Percentiles rank a stretch among this genome's conserved stretches.
Evolutionary conservation across 2,888 invertebrate genomes (phyloP).

Genomic region (Thymelicus sylvestris): DNA sequence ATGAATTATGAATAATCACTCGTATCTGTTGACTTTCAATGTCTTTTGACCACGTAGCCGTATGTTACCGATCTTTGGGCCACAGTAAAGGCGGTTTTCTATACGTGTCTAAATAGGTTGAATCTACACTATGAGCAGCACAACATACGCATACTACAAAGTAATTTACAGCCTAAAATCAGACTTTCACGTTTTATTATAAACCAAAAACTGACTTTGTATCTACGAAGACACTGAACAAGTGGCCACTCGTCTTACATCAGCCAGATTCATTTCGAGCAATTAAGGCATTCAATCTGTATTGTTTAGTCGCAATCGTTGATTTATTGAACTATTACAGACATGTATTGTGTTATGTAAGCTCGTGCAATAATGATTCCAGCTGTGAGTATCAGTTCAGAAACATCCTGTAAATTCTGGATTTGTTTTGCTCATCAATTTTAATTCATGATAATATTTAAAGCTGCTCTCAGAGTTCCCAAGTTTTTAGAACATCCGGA

Average conservation of each 20-base stretch:
- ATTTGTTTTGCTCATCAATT: neutral
- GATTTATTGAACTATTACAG: neutral
- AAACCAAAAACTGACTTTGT: neutral
- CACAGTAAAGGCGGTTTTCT: no score
- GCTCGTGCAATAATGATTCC: neutral
- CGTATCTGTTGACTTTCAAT: no score
- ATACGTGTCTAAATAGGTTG: no score
- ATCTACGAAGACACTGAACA: neutral
- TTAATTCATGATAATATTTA: no score
- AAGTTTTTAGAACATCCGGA: no score
- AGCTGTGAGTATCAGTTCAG: constrained; percentile 2
- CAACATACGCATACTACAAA: no score
- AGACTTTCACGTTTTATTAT: neutral
- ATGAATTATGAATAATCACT: no score
- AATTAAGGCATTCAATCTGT: constrained; percentile 12
- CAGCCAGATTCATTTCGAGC: constrained; percentile 6
- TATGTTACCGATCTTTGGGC: no score
- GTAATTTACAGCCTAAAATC: no score
- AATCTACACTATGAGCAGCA: no score
- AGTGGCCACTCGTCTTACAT: neutral
- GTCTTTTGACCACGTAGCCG: no score
- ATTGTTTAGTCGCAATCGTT: constrained; percentile 2
- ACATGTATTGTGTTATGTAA: neutral
- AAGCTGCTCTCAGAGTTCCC: no score
- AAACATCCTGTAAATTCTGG: neutral